phyloP scores from a whole-genome alignment of 1,140 invertebrate species.

The Drosophila bifasciata region DNA sequence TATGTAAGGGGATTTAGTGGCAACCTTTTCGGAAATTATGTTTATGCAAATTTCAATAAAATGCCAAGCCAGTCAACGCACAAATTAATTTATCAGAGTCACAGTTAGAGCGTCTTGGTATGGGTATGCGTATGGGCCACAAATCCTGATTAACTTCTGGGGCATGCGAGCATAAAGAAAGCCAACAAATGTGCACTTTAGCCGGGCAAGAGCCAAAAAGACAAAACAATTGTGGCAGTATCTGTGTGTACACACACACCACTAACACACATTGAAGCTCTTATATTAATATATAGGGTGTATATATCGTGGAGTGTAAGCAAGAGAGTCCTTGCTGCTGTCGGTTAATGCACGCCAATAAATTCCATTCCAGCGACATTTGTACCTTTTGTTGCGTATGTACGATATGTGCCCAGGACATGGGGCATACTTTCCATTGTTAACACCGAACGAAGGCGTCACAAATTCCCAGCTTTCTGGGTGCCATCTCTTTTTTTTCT shows the following conservation, averaged over 20 bases:
- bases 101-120: background rate
- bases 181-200: conserved; percentile 62
- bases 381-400: conserved; percentile 67
- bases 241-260: conserved; percentile 10
- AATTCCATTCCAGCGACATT: conserved; percentile 79
- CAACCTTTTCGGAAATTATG: conserved; percentile 67
- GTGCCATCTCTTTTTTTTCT: conserved; percentile 34
- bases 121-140: conserved; percentile 46
- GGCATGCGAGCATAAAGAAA: conserved; percentile 44
- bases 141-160: conserved; percentile 77
- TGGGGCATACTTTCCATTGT: conserved; percentile 58
- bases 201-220: conserved; percentile 44
- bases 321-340: conserved; percentile 53
- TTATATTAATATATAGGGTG: conserved; percentile 43
- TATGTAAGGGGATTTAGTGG: conserved; percentile 59
- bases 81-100: conserved; percentile 74
- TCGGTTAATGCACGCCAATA: conserved; percentile 75
- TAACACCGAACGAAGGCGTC: conserved; percentile 63
- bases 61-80: conserved; percentile 45
- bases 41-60: conserved; percentile 77
- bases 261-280: conserved; percentile 28
- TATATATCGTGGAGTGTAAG: conserved; percentile 24
- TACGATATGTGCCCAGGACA: background rate
- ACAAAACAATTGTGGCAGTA: conserved; percentile 68
- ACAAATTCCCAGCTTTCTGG: conserved; percentile 54